These are phyloP conservation scores for Idaea dimidiata DNA, from an alignment of 2,888 invertebrate species.

Conservation along the genomic window DNA sequence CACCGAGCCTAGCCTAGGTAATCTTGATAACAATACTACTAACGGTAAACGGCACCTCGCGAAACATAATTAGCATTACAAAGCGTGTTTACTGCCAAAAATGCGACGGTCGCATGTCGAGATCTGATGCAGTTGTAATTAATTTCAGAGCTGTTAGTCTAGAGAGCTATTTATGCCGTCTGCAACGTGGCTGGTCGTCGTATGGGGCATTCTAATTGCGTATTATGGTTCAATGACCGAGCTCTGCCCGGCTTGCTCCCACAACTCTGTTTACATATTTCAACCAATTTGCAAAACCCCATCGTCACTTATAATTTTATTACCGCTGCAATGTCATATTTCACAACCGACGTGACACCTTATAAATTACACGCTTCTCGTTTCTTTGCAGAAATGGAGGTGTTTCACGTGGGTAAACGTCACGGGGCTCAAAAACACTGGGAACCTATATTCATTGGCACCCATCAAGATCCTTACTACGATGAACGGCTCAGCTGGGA, in stretches of 20 bases:
- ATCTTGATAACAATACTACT: constrained; percentile 25
- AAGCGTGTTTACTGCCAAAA: constrained; percentile 37
- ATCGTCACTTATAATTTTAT: constrained; percentile 30
- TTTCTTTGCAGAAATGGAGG: constrained; percentile 80
- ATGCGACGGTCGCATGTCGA: constrained; percentile 32
- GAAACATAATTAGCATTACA: constrained; percentile 30
- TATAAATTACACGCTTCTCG: constrained; percentile 14
- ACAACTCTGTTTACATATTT: constrained; percentile 34
- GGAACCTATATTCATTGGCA: constrained; percentile 97
- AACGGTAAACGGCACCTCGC: constrained; percentile 21
- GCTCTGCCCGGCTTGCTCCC: constrained; percentile 49
- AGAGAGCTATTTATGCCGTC: constrained; percentile 74
- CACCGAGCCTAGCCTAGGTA: constrained; percentile 9
- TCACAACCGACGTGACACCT: constrained; percentile 8
- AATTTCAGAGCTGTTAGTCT: constrained; percentile 58
- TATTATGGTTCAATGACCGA: constrained; percentile 75
- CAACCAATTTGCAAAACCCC: constrained; percentile 66
- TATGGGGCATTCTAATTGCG: constrained; percentile 79
- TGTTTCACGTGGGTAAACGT: constrained; percentile 92
- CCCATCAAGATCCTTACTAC: constrained; percentile 92
- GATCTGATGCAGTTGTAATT: constrained; percentile 59
- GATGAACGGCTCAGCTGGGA: constrained; percentile 97
- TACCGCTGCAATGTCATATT: constrained; percentile 20
- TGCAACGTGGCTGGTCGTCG: constrained; percentile 61
- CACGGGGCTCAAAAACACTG: constrained; percentile 90